Evolutionary conservation across 2,888 invertebrate species (phyloP), one percentile per base, ranked within the genome.

Genomic region (Erebia palarica): DNA sequence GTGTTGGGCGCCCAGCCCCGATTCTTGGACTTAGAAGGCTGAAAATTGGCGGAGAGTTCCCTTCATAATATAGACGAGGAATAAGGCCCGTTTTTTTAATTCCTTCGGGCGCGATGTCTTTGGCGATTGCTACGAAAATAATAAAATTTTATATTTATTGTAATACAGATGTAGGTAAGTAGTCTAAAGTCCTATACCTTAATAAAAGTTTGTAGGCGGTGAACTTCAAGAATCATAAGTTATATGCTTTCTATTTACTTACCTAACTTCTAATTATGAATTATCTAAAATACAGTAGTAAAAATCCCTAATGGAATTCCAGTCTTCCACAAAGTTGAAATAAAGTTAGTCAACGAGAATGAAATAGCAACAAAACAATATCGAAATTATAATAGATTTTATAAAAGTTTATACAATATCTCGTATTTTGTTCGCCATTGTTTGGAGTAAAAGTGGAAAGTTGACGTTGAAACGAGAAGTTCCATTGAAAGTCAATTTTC

Each of bases 401-500:
- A 74, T 75, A 75, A 76, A 78, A 77, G 73, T 76, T 76, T 67
- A 73, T 72, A 65, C 71, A 77, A 75, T 75, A 77, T 73, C 74
- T 71, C 68, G 74, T 77, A 75, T 73, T 77, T 76, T 73, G 73
- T 75, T 75, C 73, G 71, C 74, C 72, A 71, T 75, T 78, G 78
- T 80, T 80, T 78, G 76, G 76, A 78, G 83, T 85, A 85, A 83
- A 88, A 86, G 86, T 87, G 83, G 84, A 87, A 87, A 89, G 88
- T 87, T 86, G 84, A 82, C 81, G 81, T 79, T 76, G 78, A 80
- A 80, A 78, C 78, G 82, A 78, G 79, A 85, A 89, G 83, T 89
- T 89, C 81, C 81, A 88, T 88, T 86, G 85, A 86, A 89, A 90
- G 88, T 91, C 88, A 88, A 90, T 91, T 90, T 88, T 86, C 84